Evolutionary conservation across 1,140 invertebrate species (phyloP).

Genomic region (Lepidurus couesii): DNA sequence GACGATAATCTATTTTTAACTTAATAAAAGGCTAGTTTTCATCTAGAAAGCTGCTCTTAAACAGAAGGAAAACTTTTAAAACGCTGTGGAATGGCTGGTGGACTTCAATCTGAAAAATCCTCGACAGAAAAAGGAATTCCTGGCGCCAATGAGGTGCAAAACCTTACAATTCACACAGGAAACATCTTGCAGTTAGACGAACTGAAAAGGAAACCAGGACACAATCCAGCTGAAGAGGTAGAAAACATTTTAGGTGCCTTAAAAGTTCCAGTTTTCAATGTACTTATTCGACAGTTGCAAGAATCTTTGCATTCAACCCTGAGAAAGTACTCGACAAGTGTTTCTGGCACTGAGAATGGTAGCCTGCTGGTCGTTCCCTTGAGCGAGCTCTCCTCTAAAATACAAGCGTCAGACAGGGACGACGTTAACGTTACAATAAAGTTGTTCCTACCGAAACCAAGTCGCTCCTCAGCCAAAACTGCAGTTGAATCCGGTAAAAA

Average conservation of each 20-base stretch:
- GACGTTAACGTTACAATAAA: constrained; percentile 51
- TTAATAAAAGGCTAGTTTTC: neutral
- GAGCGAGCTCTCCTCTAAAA: constrained; percentile 67
- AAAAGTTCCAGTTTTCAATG: neutral
- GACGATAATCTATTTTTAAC: neutral
- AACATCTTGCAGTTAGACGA: constrained; percentile 77
- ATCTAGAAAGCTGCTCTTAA: neutral
- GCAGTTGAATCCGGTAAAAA: constrained; percentile 3
- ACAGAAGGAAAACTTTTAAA: neutral
- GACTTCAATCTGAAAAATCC: neutral
- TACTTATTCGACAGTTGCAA: neutral
- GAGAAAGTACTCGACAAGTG: neutral
- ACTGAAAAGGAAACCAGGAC: constrained; percentile 72
- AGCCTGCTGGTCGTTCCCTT: constrained; percentile 41
- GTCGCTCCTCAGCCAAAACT: neutral
- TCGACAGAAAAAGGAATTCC: neutral
- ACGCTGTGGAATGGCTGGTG: neutral
- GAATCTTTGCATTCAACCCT: neutral
- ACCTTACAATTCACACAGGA: constrained; percentile 65
- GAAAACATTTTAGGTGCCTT: constrained; percentile 37
- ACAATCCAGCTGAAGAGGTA: constrained; percentile 77
- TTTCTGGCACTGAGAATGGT: constrained; percentile 37
- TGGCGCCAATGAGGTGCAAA: constrained; percentile 38
- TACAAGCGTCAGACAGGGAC: constrained; percentile 51
- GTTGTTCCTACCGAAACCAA: neutral